Percentiles rank a stretch among this genome's conserved stretches.
These are phyloP conservation scores for Melanotaenia duboulayi DNA, from an alignment of 2,113 vertebrate genomes.

Conservation along the genomic window DNA sequence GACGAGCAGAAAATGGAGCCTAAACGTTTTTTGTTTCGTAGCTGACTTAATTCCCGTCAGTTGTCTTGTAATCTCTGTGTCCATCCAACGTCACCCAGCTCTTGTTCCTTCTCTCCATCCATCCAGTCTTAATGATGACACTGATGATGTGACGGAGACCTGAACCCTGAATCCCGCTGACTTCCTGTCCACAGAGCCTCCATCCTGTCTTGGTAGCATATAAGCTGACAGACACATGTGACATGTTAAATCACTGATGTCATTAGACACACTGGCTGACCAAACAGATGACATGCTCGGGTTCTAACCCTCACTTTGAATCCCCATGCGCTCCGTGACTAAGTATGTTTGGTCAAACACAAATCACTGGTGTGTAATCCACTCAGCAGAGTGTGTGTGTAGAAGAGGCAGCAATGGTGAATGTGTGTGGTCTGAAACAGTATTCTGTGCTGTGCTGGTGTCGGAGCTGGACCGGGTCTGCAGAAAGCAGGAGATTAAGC, in stretches of 20 bases:
- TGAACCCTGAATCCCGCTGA: too few relatives aligned
- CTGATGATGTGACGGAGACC: too few relatives aligned
- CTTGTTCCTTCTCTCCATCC: too few relatives aligned
- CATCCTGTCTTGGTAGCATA: conserved; percentile 22
- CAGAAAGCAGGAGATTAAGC: background rate
- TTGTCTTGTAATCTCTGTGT: too few relatives aligned
- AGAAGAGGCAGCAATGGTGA: conserved; percentile 16
- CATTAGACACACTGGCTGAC: conserved; percentile 69
- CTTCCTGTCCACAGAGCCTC: too few relatives aligned
- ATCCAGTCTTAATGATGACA: too few relatives aligned
- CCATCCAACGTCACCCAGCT: too few relatives aligned
- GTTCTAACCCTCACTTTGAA: conserved; percentile 68
- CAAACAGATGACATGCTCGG: conserved; percentile 67
- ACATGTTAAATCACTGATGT: conserved; percentile 61
- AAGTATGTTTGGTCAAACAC: conserved; percentile 72
- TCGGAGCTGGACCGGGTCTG: background rate
- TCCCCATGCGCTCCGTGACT: conserved; percentile 57
- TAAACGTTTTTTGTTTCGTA: too few relatives aligned
- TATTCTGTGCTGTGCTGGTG: conserved; percentile 24
- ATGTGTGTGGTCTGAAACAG: conserved; percentile 64
- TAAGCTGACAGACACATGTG: conserved; percentile 56
- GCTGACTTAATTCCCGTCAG: too few relatives aligned
- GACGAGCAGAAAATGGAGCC: too few relatives aligned
- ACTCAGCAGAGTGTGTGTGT: conserved; percentile 52
- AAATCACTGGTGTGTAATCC: conserved; percentile 75